phyloP scores from a whole-genome alignment of 37 sponge, comb jelly and placozoan species.

The Sycon ciliatum region DNA sequence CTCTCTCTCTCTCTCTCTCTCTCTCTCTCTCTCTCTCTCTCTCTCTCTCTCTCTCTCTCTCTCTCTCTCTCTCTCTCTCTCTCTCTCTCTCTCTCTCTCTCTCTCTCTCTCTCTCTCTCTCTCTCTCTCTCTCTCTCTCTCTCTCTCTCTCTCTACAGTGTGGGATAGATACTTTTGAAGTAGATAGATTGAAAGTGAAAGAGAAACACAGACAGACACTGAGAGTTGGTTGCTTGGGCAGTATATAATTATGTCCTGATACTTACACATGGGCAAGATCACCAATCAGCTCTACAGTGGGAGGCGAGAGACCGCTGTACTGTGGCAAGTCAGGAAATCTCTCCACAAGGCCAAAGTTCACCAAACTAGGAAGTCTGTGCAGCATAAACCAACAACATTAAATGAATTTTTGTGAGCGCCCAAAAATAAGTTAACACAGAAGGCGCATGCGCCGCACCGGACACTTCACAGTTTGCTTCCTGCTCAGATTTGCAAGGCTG shows the following conservation, averaged over 20 bases:
- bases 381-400: background rate
- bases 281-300: constrained; percentile 34
- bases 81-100: background rate
- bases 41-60: background rate
- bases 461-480: no score
- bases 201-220: no score
- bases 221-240: no score
- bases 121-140: background rate
- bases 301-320: constrained; percentile 27
- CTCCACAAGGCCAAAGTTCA: constrained; percentile 35
- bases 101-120: background rate
- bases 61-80: background rate
- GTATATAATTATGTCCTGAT: no score
- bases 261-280: constrained; percentile 37
- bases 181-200: background rate
- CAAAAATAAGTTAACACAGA: no score
- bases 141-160: background rate
- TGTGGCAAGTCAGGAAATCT: constrained; percentile 21
- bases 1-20: background rate
- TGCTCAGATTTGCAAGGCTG: no score
- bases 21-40: background rate
- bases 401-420: no score
- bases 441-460: no score
- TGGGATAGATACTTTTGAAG: no score
- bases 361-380: constrained; percentile 25